These are phyloP conservation scores for Pyralis farinalis DNA, from an alignment of 2,888 invertebrate species.

Conservation along the genomic window DNA sequence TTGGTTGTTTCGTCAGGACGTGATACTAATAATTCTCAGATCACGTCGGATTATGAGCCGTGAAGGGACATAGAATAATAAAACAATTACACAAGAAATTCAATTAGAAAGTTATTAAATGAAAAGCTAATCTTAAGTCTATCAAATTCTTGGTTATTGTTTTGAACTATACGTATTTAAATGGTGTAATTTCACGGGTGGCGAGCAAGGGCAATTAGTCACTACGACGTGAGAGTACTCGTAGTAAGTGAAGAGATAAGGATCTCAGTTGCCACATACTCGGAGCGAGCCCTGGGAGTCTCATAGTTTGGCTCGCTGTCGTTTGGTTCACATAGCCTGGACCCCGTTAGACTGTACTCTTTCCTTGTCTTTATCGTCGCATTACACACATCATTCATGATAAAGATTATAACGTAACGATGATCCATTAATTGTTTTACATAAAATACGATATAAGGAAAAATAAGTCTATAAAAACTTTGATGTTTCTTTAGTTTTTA, in stretches of 20 bases:
- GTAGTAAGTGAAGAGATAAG: conserved; percentile 43
- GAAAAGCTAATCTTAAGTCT: conserved; percentile 21
- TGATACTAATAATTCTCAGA: conserved; percentile 4
- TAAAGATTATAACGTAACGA: not conserved
- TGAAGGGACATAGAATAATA: conserved; percentile 10
- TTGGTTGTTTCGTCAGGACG: conserved; percentile 20
- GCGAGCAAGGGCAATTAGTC: conserved; percentile 63
- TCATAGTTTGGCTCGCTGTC: conserved; percentile 28
- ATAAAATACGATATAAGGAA: too few species aligned
- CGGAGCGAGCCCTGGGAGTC: conserved; percentile 25
- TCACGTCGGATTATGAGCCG: conserved; percentile 11
- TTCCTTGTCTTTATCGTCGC: not conserved
- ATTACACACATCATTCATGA: not conserved
- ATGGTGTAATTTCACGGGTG: conserved; percentile 66
- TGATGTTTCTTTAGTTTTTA: too few species aligned
- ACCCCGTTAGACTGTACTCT: conserved; percentile 4
- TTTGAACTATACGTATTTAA: conserved; percentile 55
- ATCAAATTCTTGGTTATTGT: conserved; percentile 42
- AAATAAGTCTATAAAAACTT: too few species aligned
- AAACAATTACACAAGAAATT: conserved; percentile 1
- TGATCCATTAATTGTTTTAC: too few species aligned
- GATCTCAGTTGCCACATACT: conserved; percentile 34
- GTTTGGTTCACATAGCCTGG: conserved; percentile 14
- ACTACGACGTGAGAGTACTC: conserved; percentile 62
- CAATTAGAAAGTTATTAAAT: conserved; percentile 14